Base-by-base conservation (phyloP, 2,888 invertebrate genomes). In the Rotaria magnacalcarata region DNA sequence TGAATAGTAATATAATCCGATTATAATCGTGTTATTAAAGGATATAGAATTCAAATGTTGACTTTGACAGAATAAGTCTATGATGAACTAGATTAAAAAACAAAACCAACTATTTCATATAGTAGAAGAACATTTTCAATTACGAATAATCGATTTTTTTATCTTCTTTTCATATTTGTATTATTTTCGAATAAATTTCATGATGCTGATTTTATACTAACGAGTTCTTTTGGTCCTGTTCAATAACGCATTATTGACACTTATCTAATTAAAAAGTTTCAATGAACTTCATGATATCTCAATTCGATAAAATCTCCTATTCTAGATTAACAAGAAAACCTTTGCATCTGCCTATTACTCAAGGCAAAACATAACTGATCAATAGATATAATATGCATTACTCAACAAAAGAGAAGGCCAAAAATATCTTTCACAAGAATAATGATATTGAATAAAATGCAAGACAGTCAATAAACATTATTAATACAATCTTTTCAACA, bases 401-500 rank as follows among this genome's bases (percentile, higher is more conserved):
- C 24, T 67, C 67, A 67, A 67, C 67, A 34, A 58, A 58, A 10
- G 27, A 34, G 67, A 67, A 67, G 67, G 67, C 34, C 67, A 27
- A 67, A 67, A 67, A 21, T 21, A 21, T 24, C 24, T 56, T 8
- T 5, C 4, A 21, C 21, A 56, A 56, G 56, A 56, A 67, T 67
- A 27, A 27, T 67, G 16, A 67, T 27, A 67, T 67, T 34, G 67
- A 67, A 67, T 67, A 67, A 67, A 67, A 67, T 27, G 34, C 16
- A 34, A 67, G 67, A 34, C 67, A 27, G 67, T 67, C 34, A 67
- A 34, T 67, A 67, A 67, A 67, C 67, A 67, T 67, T 27, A 67
- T 67, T 67, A 67, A 67, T 67, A 67, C 27, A 67, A 67, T 67
- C 67, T 34, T 67, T 67, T 67, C 34, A 67, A 67, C 67, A 67